Evolutionary conservation across 2,888 invertebrate genomes (phyloP), one percentile per base, ranked within the genome.

Genomic region (Tetramorium bicarinatum): DNA sequence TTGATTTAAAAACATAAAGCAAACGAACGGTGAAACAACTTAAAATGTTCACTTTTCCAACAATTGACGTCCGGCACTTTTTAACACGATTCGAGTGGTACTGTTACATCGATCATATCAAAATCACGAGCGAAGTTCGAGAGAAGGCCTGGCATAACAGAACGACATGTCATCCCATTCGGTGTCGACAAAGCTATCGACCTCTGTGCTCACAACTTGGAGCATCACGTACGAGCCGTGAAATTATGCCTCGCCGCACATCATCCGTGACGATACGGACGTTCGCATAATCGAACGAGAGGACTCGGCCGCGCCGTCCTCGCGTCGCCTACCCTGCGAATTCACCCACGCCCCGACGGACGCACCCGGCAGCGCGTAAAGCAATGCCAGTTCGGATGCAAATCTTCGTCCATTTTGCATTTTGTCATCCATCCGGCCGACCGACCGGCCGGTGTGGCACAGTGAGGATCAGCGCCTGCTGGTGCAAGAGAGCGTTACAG

Each of bases 331-430:
- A 66, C 80, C 84, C 74, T 76, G 80, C 25, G 41, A 13, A 54
- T 29, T 38, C 62, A 62, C 69, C 62, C 81, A 85, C 82, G 83
- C 59, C 38, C 25, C 72, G 67, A 75, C 71, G 72, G 74, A 67
- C 76, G 85, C 88, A 87, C 47, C 72, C 86, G 82, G 69, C 61
- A 66, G 83, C 84, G 88, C 87, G 85, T 88, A 89, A 92, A 90
- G 89, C 91, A 87, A 38, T 87, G 88, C 88, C 91, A 88, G 93
- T 93, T 92, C 88, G 91, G 87, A 93, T 93, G 93, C 92, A 92
- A 93, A 93, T 93, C 92, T 92, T 92, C 82, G 83, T 67, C 86
- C 87, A 91, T 89, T 93, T 93, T 93, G 92, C 93, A 93, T 93
- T 92, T 92, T 90, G 91, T 92, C 91, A 90, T 89, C 85, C 88